These are phyloP conservation scores for Lithophane socia DNA, from an alignment of 2,888 invertebrate species.

Conservation along the genomic window DNA sequence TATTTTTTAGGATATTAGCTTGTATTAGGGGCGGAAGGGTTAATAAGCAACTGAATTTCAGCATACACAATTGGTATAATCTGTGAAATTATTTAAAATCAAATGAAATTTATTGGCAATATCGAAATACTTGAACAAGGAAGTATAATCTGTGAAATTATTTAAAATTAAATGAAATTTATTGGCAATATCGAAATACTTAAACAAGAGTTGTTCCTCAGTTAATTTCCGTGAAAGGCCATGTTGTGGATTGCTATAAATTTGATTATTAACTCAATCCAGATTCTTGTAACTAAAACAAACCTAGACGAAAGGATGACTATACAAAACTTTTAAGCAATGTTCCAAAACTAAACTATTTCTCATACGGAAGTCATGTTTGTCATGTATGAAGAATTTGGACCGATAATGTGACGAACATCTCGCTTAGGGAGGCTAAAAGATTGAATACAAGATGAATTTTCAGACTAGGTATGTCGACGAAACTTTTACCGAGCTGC, in stretches of 20 bases:
- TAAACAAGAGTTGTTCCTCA: background rate
- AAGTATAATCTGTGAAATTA: background rate
- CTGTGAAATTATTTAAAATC: background rate
- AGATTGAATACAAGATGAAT: constrained; percentile 2
- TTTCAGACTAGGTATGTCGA: background rate
- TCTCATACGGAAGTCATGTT: background rate
- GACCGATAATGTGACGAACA: background rate
- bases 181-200: background rate
- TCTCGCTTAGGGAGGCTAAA: background rate
- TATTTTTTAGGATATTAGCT: constrained; percentile 25
- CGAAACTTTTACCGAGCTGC: background rate
- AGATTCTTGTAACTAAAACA: background rate
- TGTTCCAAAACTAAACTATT: background rate
- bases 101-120: background rate
- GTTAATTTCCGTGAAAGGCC: background rate
- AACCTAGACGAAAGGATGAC: background rate
- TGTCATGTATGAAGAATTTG: background rate
- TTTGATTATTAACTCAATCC: background rate
- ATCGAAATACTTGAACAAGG: background rate
- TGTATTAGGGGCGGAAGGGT: constrained; percentile 4
- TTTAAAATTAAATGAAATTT: background rate
- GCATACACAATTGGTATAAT: background rate
- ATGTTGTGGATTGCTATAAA: background rate
- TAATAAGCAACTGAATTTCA: background rate
- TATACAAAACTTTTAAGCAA: constrained; percentile 11